Conservation (phyloP, 1,140 invertebrate genomes). For the Kradibia gibbosae region DNA sequence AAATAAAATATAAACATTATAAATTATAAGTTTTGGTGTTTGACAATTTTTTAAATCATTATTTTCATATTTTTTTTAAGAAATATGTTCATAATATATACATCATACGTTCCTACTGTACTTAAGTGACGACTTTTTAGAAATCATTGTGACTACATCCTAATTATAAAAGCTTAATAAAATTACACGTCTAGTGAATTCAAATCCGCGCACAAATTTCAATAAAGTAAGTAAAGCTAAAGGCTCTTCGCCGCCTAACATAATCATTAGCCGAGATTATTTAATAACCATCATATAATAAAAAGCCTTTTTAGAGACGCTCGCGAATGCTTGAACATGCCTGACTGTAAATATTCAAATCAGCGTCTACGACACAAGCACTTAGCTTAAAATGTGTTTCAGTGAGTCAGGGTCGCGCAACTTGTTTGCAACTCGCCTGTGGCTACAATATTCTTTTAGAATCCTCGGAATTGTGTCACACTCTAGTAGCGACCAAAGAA, state of each 20-base stretch:
- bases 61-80: background rate
- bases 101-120: background rate
- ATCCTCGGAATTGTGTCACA: background rate
- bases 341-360: constrained; percentile 42
- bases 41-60: no score
- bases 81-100: background rate
- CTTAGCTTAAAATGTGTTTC: constrained; percentile 46
- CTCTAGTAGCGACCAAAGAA: background rate
- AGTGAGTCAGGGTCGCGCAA: constrained; percentile 44
- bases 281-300: background rate
- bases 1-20: no score
- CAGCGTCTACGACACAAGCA: background rate
- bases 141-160: constrained; percentile 10
- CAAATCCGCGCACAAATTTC: background rate
- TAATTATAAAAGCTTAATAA: background rate
- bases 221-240: background rate
- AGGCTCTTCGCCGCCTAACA: background rate
- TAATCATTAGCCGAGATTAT: background rate
- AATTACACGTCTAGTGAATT: background rate
- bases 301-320: background rate
- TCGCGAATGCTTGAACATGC: constrained; percentile 21
- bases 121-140: background rate
- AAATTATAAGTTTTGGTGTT: no score
- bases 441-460: background rate
- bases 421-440: background rate